Conservation (phyloP, 2,113 vertebrate species). For the Oreochromis tanganicae region DNA sequence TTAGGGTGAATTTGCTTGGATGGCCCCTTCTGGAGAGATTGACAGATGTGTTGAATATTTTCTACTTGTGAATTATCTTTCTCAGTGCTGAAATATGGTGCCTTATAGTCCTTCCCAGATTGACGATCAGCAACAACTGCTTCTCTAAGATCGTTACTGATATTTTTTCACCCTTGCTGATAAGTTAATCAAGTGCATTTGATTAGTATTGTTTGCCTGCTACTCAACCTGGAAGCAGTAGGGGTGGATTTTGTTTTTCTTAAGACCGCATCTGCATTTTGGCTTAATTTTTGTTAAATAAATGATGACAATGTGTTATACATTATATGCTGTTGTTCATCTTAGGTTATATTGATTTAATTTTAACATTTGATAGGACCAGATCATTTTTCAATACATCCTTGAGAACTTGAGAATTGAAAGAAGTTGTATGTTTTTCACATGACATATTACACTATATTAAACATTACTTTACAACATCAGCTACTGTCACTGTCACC, state of each 20-base stretch:
- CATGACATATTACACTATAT: background rate
- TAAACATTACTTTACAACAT: background rate
- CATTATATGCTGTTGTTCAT: background rate
- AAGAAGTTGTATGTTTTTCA: background rate
- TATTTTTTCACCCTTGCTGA: background rate
- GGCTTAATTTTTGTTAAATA: accelerated
- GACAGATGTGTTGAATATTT: background rate
- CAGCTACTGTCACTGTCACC: background rate
- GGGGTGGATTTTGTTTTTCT: background rate
- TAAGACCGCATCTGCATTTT: background rate
- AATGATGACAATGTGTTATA: background rate
- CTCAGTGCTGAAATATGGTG: background rate
- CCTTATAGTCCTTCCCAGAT: background rate
- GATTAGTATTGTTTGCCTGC: background rate
- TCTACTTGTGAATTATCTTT: background rate
- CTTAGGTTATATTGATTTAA: background rate
- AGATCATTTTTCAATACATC: background rate
- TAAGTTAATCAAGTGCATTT: background rate
- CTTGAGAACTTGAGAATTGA: accelerated
- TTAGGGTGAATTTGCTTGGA: background rate
- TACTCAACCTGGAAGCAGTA: background rate
- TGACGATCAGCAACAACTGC: background rate
- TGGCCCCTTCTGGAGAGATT: background rate
- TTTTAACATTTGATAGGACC: accelerated
- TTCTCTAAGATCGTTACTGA: background rate